Conservation (phyloP, 2,113 vertebrate genomes). For the Conger conger region DNA sequence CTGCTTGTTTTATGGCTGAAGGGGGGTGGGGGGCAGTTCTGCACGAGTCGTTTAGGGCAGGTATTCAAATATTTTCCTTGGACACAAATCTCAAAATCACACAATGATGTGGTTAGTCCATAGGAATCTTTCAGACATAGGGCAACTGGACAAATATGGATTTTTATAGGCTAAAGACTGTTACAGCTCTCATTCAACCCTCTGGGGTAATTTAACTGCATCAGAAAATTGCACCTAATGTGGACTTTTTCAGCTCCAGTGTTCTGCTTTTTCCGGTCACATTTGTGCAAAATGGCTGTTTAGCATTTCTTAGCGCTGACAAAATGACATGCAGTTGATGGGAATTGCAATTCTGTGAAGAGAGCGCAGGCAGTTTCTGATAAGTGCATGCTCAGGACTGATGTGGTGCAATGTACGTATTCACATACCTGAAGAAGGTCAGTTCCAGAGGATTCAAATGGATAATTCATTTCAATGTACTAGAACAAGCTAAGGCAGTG, state of each 20-base stretch:
- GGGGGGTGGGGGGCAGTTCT: neutral
- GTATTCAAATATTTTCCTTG: constrained; percentile 26
- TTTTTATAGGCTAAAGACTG: constrained; percentile 9
- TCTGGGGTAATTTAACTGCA: neutral
- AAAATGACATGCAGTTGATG: neutral
- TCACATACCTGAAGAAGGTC: neutral
- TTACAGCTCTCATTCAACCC: neutral
- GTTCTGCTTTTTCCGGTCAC: neutral
- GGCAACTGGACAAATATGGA: neutral
- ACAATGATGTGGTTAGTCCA: neutral
- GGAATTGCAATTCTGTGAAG: neutral
- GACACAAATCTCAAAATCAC: constrained; percentile 15
- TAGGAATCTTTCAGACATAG: constrained; percentile 4
- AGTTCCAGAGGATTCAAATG: no score
- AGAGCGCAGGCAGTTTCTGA: neutral
- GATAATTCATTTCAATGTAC: no score
- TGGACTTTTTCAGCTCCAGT: neutral
- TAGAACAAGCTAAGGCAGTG: no score
- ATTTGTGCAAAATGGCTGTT: neutral
- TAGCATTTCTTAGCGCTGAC: neutral
- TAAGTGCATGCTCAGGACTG: neutral
- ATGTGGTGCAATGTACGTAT: neutral
- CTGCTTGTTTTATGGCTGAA: neutral
- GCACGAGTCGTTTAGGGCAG: neutral
- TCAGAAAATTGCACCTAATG: neutral